Evolutionary conservation across 2,113 vertebrate species (phyloP).

Genomic region (Daubentonia madagascariensis): DNA sequence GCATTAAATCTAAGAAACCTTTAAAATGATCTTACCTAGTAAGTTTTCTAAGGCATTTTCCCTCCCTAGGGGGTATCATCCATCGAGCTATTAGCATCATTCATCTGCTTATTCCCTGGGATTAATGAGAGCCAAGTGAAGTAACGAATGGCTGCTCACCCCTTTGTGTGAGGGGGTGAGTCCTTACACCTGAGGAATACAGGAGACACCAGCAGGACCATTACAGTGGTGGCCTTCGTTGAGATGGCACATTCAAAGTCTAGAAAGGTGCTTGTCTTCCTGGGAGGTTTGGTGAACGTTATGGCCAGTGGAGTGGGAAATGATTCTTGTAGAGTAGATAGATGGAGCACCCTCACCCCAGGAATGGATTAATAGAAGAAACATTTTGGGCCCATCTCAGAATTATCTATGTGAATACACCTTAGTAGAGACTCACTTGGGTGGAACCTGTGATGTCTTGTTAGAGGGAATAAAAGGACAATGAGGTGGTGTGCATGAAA

Average conservation of each 20-base stretch:
- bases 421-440: not conserved
- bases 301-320: not conserved
- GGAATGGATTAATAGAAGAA: not conserved
- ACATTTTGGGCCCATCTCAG: not conserved
- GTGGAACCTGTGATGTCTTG: not conserved
- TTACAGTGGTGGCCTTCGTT: not conserved
- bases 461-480: conserved; percentile 39
- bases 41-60: not conserved
- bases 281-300: not conserved
- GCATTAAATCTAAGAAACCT: not conserved
- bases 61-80: not conserved
- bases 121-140: not conserved
- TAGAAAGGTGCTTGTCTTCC: not conserved
- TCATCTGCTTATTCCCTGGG: not conserved
- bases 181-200: not conserved
- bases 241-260: not conserved
- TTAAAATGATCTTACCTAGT: not conserved
- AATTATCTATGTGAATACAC: not conserved
- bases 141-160: not conserved
- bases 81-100: not conserved
- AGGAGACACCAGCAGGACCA: not conserved
- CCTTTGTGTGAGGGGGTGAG: not conserved
- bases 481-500: not conserved
- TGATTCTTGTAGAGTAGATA: not conserved
- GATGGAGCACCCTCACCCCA: too few relatives aligned